Conservation (phyloP, 2,113 vertebrate genomes). For the Aphyosemion australe region DNA sequence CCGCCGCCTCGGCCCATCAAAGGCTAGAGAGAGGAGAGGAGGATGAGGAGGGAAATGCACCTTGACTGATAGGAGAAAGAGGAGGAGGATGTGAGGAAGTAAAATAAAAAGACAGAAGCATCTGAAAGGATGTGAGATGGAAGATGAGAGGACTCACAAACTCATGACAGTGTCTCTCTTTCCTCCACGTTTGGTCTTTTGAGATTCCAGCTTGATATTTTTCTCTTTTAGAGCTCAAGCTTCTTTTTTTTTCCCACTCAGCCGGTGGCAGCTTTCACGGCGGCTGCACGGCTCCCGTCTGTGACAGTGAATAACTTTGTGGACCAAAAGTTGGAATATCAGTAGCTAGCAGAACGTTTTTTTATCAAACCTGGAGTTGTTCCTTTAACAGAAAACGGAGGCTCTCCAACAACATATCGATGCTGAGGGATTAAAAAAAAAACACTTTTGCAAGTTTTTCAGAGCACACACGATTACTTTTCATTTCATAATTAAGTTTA, state of each 20-base stretch:
- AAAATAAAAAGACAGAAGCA: constrained; percentile 1
- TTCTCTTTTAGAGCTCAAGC: constrained; percentile 32
- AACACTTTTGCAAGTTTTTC: constrained; percentile 1
- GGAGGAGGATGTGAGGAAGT: constrained; percentile 4
- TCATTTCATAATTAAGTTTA: constrained; percentile 14
- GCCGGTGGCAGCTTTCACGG: constrained; percentile 26
- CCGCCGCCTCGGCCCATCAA: constrained; percentile 87
- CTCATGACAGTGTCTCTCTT: constrained; percentile 30
- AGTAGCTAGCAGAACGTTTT: constrained; percentile 5
- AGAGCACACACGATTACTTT: constrained; percentile 8
- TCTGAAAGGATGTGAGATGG: constrained; percentile 6
- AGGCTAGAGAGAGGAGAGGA: constrained; percentile 75
- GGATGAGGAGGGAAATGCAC: background rate
- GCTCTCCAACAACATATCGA: constrained; percentile 8
- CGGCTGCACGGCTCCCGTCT: constrained; percentile 27
- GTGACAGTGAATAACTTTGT: constrained; percentile 18
- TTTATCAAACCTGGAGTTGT: constrained; percentile 4
- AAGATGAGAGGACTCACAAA: constrained; percentile 2
- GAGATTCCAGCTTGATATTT: constrained; percentile 37
- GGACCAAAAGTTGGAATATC: constrained; percentile 35
- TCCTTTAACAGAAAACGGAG: constrained; percentile 15
- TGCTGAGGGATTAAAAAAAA: background rate
- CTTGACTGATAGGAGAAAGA: constrained; percentile 1
- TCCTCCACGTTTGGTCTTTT: constrained; percentile 7
- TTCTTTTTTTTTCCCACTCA: background rate